These are phyloP conservation scores for Drosophila arawakana DNA, from an alignment of 1,140 invertebrate genomes.

Conservation along the genomic window DNA sequence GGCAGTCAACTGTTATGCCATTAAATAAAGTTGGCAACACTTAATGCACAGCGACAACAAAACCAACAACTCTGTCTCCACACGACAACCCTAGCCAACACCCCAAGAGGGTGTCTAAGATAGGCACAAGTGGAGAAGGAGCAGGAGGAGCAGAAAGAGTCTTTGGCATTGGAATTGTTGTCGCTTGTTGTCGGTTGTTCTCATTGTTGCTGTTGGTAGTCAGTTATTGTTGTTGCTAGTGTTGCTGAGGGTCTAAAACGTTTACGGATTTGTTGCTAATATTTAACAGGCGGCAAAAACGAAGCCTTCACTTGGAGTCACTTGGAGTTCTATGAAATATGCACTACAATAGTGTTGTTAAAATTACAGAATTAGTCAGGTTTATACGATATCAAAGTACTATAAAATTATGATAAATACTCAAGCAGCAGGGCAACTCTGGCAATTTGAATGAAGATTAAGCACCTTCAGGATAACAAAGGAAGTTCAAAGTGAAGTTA, in stretches of 20 bases:
- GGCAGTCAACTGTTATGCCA: constrained; percentile 82
- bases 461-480: background rate
- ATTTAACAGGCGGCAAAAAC: constrained; percentile 39
- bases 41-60: constrained; percentile 83
- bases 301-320: constrained; percentile 35
- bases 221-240: constrained; percentile 5
- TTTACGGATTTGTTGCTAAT: constrained; percentile 62
- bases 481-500: background rate
- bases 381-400: constrained; percentile 3
- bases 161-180: constrained; percentile 4
- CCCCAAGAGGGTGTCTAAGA: constrained; percentile 24
- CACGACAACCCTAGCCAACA: background rate
- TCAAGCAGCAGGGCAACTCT: constrained; percentile 3
- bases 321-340: constrained; percentile 43
- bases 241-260: constrained; percentile 31
- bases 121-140: background rate
- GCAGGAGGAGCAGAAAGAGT: background rate
- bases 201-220: background rate
- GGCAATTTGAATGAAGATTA: background rate
- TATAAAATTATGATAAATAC: background rate
- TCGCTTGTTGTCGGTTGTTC: constrained; percentile 3
- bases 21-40: constrained; percentile 84
- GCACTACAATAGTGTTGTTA: constrained; percentile 11
- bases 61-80: constrained; percentile 68
- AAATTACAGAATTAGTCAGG: background rate